Conservation (phyloP, 2,888 invertebrate genomes). For the Aphodius sticticus region DNA sequence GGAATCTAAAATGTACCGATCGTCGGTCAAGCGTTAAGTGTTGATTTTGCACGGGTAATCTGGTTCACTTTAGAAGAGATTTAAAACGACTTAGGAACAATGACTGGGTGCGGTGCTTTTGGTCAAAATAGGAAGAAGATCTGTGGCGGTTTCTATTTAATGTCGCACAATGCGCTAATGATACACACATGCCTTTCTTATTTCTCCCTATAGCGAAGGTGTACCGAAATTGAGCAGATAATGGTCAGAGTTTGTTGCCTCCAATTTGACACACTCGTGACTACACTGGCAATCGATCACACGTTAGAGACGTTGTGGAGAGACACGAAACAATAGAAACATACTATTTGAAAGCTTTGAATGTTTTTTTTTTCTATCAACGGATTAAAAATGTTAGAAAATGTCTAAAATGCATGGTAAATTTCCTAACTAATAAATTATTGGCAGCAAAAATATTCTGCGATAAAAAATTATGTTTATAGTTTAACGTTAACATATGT, state of each 20-base stretch:
- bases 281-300: no score
- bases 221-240: background rate
- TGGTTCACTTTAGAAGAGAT: conserved; percentile 38
- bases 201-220: background rate
- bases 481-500: no score
- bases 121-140: background rate
- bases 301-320: no score
- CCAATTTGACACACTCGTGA: background rate
- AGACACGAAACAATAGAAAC: no score
- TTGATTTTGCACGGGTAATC: conserved; percentile 47
- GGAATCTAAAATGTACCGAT: background rate
- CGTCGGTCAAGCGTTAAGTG: conserved; percentile 43
- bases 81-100: conserved; percentile 29
- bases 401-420: no score
- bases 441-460: no score
- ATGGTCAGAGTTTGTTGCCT: background rate
- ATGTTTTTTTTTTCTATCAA: no score
- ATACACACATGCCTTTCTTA: background rate
- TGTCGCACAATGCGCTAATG: background rate
- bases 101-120: background rate
- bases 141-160: background rate
- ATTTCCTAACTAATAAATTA: no score
- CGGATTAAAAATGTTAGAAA: no score
- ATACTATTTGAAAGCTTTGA: no score
- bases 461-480: no score